phyloP scores from a whole-genome alignment of 1,140 invertebrate species.

The Drosophila virilis region DNA sequence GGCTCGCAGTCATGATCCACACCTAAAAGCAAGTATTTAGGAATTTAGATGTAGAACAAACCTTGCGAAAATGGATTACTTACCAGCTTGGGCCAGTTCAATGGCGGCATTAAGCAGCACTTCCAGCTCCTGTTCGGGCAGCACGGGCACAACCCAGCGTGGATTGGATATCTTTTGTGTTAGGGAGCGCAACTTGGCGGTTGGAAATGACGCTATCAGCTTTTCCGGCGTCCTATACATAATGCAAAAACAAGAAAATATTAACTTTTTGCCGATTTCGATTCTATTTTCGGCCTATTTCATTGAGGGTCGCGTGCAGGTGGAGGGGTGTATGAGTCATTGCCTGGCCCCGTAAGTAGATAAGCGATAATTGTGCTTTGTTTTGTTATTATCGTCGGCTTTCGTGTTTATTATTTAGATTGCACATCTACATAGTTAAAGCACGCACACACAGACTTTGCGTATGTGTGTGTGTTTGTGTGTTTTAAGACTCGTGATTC shows the following conservation, averaged over 20 bases:
- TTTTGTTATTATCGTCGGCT: slow-evolving; percentile 46
- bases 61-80: slow-evolving; percentile 13
- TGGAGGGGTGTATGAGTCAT: slow-evolving; percentile 17
- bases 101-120: slow-evolving; percentile 95
- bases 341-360: slow-evolving; percentile 22
- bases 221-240: slow-evolving; percentile 73
- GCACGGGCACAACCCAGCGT: slow-evolving; percentile 98
- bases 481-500: slow-evolving; percentile 29
- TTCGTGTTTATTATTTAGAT: slow-evolving; percentile 50
- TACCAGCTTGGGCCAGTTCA: slow-evolving; percentile 92
- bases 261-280: not conserved
- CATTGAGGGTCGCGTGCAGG: not conserved
- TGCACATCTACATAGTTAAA: slow-evolving; percentile 23
- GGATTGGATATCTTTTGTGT: slow-evolving; percentile 98
- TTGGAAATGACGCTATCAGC: slow-evolving; percentile 89
- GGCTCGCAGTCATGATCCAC: slow-evolving; percentile 94
- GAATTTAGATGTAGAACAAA: not conserved
- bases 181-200: slow-evolving; percentile 92
- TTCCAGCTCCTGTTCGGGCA: slow-evolving; percentile 98
- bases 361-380: slow-evolving; percentile 50
- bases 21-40: slow-evolving; percentile 85
- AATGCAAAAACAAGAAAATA: not conserved
- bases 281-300: slow-evolving; percentile 14
- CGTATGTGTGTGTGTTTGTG: not conserved
- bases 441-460: not conserved